Base-by-base conservation (phyloP, 2,888 invertebrate species). In the Acheta domesticus region DNA sequence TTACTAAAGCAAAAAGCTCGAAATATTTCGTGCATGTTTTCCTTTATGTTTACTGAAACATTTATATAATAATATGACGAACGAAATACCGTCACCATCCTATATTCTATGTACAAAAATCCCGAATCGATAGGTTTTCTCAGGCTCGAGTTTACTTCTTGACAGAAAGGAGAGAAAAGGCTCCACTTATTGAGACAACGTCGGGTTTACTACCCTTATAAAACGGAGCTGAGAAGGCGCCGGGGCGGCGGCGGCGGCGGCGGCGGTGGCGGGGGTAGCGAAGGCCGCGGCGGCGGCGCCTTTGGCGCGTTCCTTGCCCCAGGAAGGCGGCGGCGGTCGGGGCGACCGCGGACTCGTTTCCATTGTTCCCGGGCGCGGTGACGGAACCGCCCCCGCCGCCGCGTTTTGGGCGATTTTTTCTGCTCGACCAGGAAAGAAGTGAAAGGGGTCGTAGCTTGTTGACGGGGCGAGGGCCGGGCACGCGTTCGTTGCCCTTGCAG, bases 401-500 rank as follows among this genome's bases (percentile, higher is more conserved):
- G 1, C 36, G 62, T 62, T 62, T 62, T n/a, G 62, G 62, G 16
- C 62, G 62, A 62, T 62, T 62, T 62, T 62, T 62, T 62, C 62
- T 62, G 62, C 62, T 62, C n/a, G 16, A n/a, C 62, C n/a, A n/a
- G 62, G 62, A n/a, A 19, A 14, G 62, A 62, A 62, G 62, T 62
- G 62, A 62, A 62, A 62, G 62, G 62, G 62, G 62, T 62, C 62
- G 62, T 14, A 14, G 62, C n/a, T 62, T n/a, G 62, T 62, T 62
- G 62, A 36, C 62, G 62, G 62, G 62, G n/a, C 16, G 62, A 62
- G n/a, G 14, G 62, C 62, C 62, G 62, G 36, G 36, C 36, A 36
- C 36, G 62, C 62, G 62, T 62, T 62, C 62, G 62, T 62, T 62
- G 62, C 62, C 62, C 62, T 62, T 62, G 36, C 62, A n/a, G 62